These are phyloP conservation scores for Amiota minor DNA, from an alignment of 2,888 invertebrate species.

Conservation along the genomic window DNA sequence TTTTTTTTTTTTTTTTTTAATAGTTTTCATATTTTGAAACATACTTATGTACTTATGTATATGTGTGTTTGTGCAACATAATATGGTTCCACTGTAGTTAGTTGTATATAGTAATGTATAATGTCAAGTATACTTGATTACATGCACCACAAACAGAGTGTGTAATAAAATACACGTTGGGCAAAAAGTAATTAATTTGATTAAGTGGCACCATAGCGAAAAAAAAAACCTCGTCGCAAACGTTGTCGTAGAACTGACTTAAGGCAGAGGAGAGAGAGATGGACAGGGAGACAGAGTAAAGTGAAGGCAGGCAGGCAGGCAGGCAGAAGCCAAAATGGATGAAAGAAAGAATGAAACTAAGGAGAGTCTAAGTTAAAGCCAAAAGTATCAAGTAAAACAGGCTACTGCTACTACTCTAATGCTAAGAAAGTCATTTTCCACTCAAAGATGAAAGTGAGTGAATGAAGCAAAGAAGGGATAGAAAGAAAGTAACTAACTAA, in stretches of 20 bases:
- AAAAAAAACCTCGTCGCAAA: constrained; percentile 4
- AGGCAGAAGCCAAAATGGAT: not conserved
- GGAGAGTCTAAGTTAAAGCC: not conserved
- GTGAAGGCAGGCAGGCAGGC: not conserved
- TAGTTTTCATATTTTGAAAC: not conserved
- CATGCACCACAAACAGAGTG: constrained; percentile 20
- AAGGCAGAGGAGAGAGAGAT: not conserved
- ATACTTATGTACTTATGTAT: no score
- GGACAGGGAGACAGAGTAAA: not conserved
- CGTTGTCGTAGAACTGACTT: not conserved
- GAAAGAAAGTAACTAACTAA: not conserved
- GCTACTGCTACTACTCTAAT: not conserved
- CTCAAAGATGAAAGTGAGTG: not conserved
- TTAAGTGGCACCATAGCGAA: constrained; percentile 51
- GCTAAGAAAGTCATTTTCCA: not conserved
- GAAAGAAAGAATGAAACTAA: not conserved
- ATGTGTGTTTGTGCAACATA: not conserved
- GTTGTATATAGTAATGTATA: no score
- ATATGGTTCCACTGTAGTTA: constrained; percentile 8
- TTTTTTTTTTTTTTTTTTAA: not conserved
- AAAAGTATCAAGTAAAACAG: no score
- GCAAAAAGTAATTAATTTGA: constrained; percentile 64
- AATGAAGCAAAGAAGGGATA: not conserved
- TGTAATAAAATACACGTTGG: constrained; percentile 26
- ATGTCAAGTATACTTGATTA: constrained; percentile 21